Percentiles rank a stretch among this genome's conserved stretches.
These are phyloP conservation scores for Pantelozetes paolii DNA, from an alignment of 2,888 invertebrate species.

Conservation along the genomic window DNA sequence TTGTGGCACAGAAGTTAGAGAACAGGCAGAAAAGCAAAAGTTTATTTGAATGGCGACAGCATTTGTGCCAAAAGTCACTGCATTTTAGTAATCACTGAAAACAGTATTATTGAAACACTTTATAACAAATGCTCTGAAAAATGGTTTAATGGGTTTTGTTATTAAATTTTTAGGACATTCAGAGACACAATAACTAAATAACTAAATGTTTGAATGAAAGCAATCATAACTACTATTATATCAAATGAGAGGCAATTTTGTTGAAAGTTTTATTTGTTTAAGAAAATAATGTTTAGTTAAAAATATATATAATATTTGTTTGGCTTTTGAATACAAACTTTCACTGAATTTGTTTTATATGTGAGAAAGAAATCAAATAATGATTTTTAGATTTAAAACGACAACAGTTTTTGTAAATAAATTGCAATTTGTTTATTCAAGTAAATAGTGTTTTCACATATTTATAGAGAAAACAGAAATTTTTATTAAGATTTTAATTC, in stretches of 20 bases:
- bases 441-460: neutral
- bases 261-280: neutral
- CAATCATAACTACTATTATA: neutral
- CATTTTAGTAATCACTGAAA: neutral
- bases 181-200: neutral
- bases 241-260: neutral
- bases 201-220: neutral
- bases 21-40: neutral
- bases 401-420: neutral
- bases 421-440: neutral
- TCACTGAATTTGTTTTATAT: too few species aligned
- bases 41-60: neutral
- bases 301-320: neutral
- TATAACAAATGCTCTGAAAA: neutral
- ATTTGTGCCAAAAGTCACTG: neutral
- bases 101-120: neutral
- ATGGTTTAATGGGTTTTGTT: neutral
- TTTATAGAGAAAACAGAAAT: neutral
- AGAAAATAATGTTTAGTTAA: conserved; percentile 15
- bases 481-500: too few species aligned
- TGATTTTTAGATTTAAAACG: neutral
- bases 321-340: too few species aligned
- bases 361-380: too few species aligned
- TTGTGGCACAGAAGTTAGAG: too few species aligned
- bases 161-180: conserved; percentile 1